phyloP scores from a whole-genome alignment of 1,140 invertebrate species.

The Drosophila santomea region DNA sequence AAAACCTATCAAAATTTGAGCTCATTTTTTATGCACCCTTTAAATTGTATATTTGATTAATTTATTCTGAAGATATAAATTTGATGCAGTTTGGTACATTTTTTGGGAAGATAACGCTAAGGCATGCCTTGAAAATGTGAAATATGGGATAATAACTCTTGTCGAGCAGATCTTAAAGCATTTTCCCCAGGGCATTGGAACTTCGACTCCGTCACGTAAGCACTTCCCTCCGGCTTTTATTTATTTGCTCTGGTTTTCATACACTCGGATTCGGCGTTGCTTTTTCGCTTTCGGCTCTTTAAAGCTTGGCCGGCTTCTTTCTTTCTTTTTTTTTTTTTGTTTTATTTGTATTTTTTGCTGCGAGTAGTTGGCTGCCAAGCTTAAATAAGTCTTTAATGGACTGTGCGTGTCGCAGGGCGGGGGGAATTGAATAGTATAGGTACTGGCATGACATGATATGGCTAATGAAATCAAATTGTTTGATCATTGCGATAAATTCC shows the following conservation, averaged over 20 bases:
- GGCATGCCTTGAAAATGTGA: background rate
- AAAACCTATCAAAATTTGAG: no score
- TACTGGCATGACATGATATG: slow-evolving; percentile 3
- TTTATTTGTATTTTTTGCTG: background rate
- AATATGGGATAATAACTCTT: background rate
- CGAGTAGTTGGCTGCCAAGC: slow-evolving; percentile 22
- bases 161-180: background rate
- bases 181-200: slow-evolving; percentile 19
- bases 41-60: background rate
- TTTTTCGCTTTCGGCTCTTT: slow-evolving; percentile 32
- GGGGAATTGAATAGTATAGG: slow-evolving; percentile 4
- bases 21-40: no score
- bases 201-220: slow-evolving; percentile 21
- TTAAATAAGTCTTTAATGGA: slow-evolving; percentile 47
- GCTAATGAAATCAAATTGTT: slow-evolving; percentile 66
- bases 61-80: background rate
- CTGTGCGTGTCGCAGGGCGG: slow-evolving; percentile 24
- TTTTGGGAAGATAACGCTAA: background rate
- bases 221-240: slow-evolving; percentile 17
- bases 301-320: slow-evolving; percentile 24
- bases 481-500: slow-evolving; percentile 78
- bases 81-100: background rate
- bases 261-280: slow-evolving; percentile 21
- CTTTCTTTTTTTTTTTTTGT: background rate
- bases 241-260: slow-evolving; percentile 45